Percentiles rank a stretch among this genome's conserved stretches.
Conservation (phyloP, 2,113 vertebrate genomes). For the Nothoprocta pentlandii region DNA sequence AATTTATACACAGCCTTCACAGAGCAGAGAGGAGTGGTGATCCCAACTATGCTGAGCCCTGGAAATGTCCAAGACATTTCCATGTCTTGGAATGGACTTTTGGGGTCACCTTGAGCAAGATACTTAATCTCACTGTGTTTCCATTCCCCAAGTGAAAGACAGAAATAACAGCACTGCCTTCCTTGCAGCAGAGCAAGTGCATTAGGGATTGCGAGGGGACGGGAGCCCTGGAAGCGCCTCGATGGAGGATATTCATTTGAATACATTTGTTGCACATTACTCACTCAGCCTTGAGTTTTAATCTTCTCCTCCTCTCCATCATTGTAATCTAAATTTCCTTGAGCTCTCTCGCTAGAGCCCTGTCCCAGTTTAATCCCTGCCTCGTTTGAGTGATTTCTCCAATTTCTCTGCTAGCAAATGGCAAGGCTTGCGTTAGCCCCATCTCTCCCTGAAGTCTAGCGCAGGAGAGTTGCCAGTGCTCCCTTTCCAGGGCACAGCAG, state of each 20-base stretch:
- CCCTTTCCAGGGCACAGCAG: background rate
- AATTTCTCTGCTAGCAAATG: slow-evolving; percentile 16
- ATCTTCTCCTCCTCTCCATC: slow-evolving; percentile 57
- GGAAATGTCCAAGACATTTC: background rate
- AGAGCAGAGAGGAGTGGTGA: background rate
- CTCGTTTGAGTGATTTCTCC: slow-evolving; percentile 42
- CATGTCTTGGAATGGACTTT: background rate
- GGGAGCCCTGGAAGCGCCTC: background rate
- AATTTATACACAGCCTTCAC: background rate
- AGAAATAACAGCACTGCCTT: slow-evolving; percentile 25
- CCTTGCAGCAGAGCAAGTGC: background rate
- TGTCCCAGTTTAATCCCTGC: slow-evolving; percentile 1
- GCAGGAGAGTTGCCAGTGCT: rapidly evolving
- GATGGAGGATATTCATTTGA: slow-evolving; percentile 3
- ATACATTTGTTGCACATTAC: slow-evolving; percentile 46
- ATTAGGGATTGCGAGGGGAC: background rate
- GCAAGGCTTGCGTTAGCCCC: background rate
- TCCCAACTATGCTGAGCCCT: rapidly evolving
- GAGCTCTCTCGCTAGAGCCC: background rate
- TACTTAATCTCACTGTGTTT: background rate
- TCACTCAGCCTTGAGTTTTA: slow-evolving; percentile 56
- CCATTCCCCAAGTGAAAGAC: background rate
- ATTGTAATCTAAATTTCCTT: slow-evolving; percentile 44
- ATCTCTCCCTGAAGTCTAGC: background rate
- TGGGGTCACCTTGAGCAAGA: slow-evolving; percentile 27